phyloP scores from a whole-genome alignment of 2,888 invertebrate species.

The Lasioglossum calceatum region DNA sequence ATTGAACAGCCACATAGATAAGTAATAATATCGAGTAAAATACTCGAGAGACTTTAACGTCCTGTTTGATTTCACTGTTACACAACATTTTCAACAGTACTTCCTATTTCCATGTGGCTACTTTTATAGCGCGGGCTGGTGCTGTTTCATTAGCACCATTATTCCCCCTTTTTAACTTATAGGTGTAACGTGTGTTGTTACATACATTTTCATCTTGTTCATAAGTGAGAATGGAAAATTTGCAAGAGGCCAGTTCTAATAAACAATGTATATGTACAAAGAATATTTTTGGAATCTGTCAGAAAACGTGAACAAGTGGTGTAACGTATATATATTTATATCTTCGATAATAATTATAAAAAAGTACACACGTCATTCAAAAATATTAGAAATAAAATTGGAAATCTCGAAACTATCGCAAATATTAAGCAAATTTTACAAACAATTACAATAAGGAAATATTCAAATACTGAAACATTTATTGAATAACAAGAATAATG shows the following conservation, averaged over 20 bases:
- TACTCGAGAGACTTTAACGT: conserved; percentile 15
- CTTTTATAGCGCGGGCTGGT: conserved; percentile 60
- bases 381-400: not conserved
- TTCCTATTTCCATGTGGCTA: conserved; percentile 8
- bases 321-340: not conserved
- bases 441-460: not conserved
- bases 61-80: conserved; percentile 25
- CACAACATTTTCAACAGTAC: conserved; percentile 61
- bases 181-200: conserved; percentile 37
- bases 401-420: not conserved
- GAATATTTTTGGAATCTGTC: not conserved
- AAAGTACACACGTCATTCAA: not conserved
- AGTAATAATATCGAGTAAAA: conserved; percentile 40
- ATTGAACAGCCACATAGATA: conserved; percentile 26
- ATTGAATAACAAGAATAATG: not conserved
- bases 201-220: conserved; percentile 63
- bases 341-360: not conserved
- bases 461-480: not conserved
- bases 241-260: conserved; percentile 25
- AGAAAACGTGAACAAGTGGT: not conserved
- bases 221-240: conserved; percentile 70
- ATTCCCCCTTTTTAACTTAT: conserved; percentile 36
- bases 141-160: conserved; percentile 59
- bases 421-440: not conserved
- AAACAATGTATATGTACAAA: conserved; percentile 23